Evolutionary conservation across 2,797 vertebrate genomes (phyloP).

Genomic region (Vespertilio murinus): DNA sequence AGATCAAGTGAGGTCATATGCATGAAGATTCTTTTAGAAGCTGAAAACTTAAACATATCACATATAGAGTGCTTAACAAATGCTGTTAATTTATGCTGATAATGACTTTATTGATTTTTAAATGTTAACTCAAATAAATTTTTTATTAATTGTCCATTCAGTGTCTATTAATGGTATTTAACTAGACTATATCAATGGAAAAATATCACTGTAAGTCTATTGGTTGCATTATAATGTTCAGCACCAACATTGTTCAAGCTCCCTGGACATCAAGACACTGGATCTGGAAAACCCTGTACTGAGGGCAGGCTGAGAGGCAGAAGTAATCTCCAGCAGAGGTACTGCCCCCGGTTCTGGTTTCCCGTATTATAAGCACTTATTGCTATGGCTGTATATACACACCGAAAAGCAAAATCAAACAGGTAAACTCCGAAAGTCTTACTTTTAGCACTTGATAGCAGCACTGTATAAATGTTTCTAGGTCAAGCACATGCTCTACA

Average conservation of each 20-base stretch:
- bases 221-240: neutral
- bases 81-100: neutral
- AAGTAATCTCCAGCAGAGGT: neutral
- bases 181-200: neutral
- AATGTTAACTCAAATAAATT: slow-evolving; percentile 30
- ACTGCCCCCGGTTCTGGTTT: neutral
- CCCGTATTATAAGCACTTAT: neutral
- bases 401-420: slow-evolving; percentile 42
- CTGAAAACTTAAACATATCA: neutral
- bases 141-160: slow-evolving; percentile 38
- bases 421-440: slow-evolving; percentile 51
- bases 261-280: neutral
- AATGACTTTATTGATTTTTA: slow-evolving; percentile 28
- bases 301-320: neutral
- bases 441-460: slow-evolving; percentile 94
- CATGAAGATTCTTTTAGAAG: slow-evolving; percentile 7
- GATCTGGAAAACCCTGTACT: neutral
- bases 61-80: neutral
- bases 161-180: slow-evolving; percentile 32
- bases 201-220: slow-evolving; percentile 10
- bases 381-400: slow-evolving; percentile 39
- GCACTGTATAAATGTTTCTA: slow-evolving; percentile 92
- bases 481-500: slow-evolving; percentile 94
- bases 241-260: slow-evolving; percentile 18
- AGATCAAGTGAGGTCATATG: neutral